Evolutionary conservation across 1,140 invertebrate genomes (phyloP).

Genomic region (Drosophila murphyi): DNA sequence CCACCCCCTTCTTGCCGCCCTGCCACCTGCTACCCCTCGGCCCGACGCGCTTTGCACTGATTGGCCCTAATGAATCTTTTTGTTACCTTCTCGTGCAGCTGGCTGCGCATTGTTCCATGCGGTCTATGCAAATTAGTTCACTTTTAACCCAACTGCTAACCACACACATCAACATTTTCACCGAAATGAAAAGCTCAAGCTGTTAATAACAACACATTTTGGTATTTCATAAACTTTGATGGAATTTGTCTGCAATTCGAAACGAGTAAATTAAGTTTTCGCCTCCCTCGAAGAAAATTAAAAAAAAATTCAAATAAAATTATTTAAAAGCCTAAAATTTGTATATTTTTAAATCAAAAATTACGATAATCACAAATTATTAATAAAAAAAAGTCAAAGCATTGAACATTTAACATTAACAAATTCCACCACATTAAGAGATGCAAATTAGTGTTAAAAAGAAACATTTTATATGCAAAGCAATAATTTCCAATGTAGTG

Average conservation of each 20-base stretch:
- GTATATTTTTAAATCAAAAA: no score
- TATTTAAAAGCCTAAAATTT: no score
- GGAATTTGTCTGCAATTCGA: neutral
- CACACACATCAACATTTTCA: constrained; percentile 14
- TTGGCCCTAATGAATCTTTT: constrained; percentile 83
- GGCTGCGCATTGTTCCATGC: constrained; percentile 78
- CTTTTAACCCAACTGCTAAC: constrained; percentile 68
- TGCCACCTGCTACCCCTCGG: constrained; percentile 44
- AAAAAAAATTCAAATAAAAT: neutral
- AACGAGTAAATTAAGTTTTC: neutral
- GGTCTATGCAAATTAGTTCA: constrained; percentile 83
- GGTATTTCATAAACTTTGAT: neutral
- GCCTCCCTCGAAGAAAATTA: neutral
- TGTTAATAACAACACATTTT: neutral
- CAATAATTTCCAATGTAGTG: no score
- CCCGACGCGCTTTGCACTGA: constrained; percentile 76
- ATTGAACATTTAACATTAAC: no score
- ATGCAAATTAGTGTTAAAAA: no score
- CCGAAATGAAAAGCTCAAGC: neutral
- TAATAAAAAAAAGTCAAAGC: no score
- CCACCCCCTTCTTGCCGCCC: constrained; percentile 18
- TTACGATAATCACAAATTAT: no score
- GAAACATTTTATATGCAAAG: no score
- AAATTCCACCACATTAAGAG: no score
- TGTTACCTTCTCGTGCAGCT: constrained; percentile 75